phyloP scores from a whole-genome alignment of 1,140 invertebrate genomes.

The Scaptomyza graminum region DNA sequence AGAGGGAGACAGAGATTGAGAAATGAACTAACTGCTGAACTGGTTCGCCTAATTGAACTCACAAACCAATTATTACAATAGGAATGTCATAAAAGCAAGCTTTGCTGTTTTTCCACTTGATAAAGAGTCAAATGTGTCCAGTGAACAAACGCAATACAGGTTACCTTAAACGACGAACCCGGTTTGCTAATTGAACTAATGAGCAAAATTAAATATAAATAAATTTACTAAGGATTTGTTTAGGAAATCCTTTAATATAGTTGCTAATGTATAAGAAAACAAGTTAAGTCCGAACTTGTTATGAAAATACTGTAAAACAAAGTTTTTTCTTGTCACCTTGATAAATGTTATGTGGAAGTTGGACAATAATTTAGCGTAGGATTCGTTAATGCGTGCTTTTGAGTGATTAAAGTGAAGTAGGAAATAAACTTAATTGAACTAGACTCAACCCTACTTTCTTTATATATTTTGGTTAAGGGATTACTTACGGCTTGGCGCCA shows the following conservation, averaged over 20 bases:
- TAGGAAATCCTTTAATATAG: not conserved
- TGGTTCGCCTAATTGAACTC: not conserved
- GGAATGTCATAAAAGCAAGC: not conserved
- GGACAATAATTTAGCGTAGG: not conserved
- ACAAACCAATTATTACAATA: not conserved
- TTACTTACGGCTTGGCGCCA: slow-evolving; percentile 59
- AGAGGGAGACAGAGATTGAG: not conserved
- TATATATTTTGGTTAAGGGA: too few species aligned
- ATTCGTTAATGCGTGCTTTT: too few species aligned
- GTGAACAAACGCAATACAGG: not conserved
- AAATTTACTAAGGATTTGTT: not conserved
- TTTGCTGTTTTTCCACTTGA: not conserved
- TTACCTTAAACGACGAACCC: not conserved
- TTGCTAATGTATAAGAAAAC: not conserved
- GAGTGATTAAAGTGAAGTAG: too few species aligned
- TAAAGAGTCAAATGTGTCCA: not conserved
- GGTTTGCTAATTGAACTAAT: not conserved
- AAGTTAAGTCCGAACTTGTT: not conserved
- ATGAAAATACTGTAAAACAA: too few species aligned
- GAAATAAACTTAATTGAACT: not conserved
- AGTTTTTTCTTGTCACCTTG: too few species aligned
- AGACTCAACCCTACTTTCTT: too few species aligned
- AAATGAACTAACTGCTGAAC: not conserved
- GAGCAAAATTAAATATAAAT: not conserved
- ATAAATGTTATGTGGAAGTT: too few species aligned